Evolutionary conservation across 1,140 invertebrate genomes (phyloP).

Genomic region (Armadillidium nasatum): DNA sequence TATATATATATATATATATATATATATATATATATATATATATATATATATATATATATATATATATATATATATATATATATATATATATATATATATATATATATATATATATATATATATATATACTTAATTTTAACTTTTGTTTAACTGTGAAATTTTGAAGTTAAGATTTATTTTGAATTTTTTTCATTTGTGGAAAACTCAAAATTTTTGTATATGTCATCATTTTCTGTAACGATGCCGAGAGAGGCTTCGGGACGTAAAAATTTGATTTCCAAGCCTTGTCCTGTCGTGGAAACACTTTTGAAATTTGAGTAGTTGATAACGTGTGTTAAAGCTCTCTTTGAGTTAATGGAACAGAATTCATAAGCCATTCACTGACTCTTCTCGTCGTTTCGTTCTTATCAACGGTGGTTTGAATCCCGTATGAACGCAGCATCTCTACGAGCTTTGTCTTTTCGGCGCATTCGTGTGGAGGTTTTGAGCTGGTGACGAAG

Average conservation of each 20-base stretch:
- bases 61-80: background rate
- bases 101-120: slow-evolving; percentile 7
- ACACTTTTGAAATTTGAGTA: background rate
- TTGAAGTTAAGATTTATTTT: background rate
- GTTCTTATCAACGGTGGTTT: slow-evolving; percentile 62
- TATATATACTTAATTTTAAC: background rate
- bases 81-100: slow-evolving; percentile 21
- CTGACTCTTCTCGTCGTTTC: slow-evolving; percentile 61
- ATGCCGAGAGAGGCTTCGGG: background rate
- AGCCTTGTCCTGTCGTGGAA: too few relatives aligned
- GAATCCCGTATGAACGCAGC: slow-evolving; percentile 63
- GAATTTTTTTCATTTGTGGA: background rate
- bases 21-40: background rate
- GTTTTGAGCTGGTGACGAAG: slow-evolving; percentile 39
- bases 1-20: background rate
- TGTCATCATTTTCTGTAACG: background rate
- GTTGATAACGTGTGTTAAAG: background rate
- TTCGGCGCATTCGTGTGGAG: slow-evolving; percentile 40
- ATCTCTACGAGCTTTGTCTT: slow-evolving; percentile 59
- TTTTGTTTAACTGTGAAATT: background rate
- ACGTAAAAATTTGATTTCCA: background rate
- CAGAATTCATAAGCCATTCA: slow-evolving; percentile 62
- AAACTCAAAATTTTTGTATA: background rate
- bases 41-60: slow-evolving; percentile 8
- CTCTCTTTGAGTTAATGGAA: background rate